Evolutionary conservation across 2,797 vertebrate genomes (phyloP), one percentile per base, ranked within the genome.

Genomic region (Lepidocolaptes lacrymiger): DNA sequence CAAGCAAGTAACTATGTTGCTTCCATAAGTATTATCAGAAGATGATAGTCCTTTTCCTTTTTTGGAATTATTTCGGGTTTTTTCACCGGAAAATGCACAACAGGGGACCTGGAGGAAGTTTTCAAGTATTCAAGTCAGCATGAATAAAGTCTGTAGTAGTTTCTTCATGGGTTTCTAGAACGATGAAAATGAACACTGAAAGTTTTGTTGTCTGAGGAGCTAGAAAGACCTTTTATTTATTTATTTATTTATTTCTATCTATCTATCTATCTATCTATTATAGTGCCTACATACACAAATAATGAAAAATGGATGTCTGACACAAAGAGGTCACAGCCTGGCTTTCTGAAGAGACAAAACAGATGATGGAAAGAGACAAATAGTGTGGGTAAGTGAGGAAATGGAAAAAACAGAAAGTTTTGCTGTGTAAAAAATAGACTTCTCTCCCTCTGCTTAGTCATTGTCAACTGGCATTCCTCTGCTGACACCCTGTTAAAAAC

Each of bases 351-450:
- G 72, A 85, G 87, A 81, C 58, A 46, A 67, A 85, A 81, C 41
- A 88, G 69, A 75, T 82, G 59, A 89, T 27, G 59, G 79, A 76
- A 89, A 69, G 79, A 83, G 71, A 83, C 55, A 92, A 94, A 91
- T 46, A 83, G 37, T 55, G 32, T 81, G 79, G 62, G 52, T 61
- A 88, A 84, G 71, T 62, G 68, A 91, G 49, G 59, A 94, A 93
- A 89, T 49, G 9, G 28, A 80, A 91, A 89, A 88, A 95, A 94
- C 11, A 21, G 81, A 83, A 91, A 62, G 61, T 64, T 94, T 89
- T 67, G 18, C 66, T 4, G 1, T 1, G 1, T 78, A 44, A 92
- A 91, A 96, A 93, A 72, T 37, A 84, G 55, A 66, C 19, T 91
- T 6, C 19, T 71, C 49, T 93, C 58, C 68, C 69, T 92, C 79